Evolutionary conservation across 2,113 vertebrate species (phyloP).

Genomic region (Craseonycteris thonglongyai): DNA sequence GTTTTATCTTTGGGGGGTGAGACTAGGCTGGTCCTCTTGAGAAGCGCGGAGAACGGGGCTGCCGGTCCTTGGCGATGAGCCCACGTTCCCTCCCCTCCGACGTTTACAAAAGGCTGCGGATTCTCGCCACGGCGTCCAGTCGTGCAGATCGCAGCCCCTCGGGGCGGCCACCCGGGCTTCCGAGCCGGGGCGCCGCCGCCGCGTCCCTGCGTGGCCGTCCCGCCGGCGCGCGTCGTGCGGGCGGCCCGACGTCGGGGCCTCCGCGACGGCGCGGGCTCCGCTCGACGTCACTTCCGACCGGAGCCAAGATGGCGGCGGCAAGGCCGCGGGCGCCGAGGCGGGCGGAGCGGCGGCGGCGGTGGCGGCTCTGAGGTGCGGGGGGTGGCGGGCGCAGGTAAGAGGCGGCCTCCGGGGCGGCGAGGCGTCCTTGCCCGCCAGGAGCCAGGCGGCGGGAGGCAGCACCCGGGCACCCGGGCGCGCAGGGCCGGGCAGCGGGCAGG

Average conservation of each 20-base stretch:
- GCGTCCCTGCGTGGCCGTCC: background rate
- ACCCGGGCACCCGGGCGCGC: background rate
- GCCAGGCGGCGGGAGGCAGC: background rate
- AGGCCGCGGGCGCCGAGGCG: constrained; percentile 67
- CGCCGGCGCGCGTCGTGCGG: no score
- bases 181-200: background rate
- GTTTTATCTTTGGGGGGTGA: background rate
- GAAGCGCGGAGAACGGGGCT: background rate
- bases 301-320: constrained; percentile 79
- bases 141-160: background rate
- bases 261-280: constrained; percentile 42
- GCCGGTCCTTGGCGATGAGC: background rate
- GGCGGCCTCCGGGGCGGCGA: background rate
- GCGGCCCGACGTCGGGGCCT: background rate
- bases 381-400: constrained; percentile 58
- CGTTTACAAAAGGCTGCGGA: background rate
- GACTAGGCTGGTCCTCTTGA: background rate
- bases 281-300: constrained; percentile 71
- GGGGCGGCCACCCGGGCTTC: rapidly evolving
- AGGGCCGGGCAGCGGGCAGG: background rate
- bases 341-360: constrained; percentile 18
- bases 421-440: background rate
- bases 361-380: constrained; percentile 46
- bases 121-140: rapidly evolving
- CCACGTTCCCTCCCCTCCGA: no score